These are phyloP conservation scores for Pachypanchax playfairii DNA, from an alignment of 2,113 vertebrate genomes.

Conservation along the genomic window DNA sequence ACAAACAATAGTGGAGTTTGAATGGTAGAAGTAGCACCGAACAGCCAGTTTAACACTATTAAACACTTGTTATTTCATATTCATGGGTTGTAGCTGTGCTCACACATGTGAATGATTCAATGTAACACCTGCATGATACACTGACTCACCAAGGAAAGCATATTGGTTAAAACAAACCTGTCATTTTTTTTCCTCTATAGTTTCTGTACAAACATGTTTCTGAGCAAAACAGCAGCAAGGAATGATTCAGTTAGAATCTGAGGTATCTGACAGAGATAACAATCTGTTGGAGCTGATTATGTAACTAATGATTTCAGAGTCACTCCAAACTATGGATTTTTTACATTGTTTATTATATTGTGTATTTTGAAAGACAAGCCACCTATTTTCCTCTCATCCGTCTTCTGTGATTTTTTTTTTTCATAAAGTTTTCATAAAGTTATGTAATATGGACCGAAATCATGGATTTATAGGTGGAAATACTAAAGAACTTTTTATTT, in stretches of 20 bases:
- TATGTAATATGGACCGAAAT: no score
- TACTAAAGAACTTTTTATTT: constrained; percentile 20
- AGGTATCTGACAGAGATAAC: constrained; percentile 15
- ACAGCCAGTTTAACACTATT: background rate
- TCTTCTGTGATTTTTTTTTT: no score
- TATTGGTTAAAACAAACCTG: constrained; percentile 15
- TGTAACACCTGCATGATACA: constrained; percentile 35
- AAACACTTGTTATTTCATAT: background rate
- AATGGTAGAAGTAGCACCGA: background rate
- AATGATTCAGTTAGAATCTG: constrained; percentile 14
- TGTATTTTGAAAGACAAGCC: no score
- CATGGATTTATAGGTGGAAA: no score
- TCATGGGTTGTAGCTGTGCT: constrained; percentile 15
- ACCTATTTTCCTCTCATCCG: no score
- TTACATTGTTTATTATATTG: no score
- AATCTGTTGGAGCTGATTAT: constrained; percentile 60
- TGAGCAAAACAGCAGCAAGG: background rate
- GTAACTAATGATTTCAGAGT: no score
- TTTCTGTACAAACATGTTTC: constrained; percentile 42
- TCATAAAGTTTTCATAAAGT: no score
- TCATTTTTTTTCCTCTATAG: constrained; percentile 12
- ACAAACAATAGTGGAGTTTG: background rate
- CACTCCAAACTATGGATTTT: no score
- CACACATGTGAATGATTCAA: constrained; percentile 15
- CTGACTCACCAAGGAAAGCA: constrained; percentile 33